Conservation (phyloP, 1,140 invertebrate genomes). For the Rhopalosiphum maidis region DNA sequence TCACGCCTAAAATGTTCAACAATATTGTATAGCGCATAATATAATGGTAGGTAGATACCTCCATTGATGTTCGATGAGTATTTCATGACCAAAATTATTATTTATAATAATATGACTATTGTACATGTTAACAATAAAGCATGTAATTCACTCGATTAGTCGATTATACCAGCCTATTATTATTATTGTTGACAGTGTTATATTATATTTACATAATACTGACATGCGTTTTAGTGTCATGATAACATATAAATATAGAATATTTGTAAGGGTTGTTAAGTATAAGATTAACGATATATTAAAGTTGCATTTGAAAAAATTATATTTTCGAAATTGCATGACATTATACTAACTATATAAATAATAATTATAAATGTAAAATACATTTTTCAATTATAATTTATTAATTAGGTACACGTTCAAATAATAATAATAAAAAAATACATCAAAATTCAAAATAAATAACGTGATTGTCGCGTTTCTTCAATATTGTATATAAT, state of each 20-base stretch:
- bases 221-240: not conserved
- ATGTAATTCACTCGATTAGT: not conserved
- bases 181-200: not conserved
- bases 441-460: not conserved
- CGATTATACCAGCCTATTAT: not conserved
- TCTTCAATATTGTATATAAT: not conserved
- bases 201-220: not conserved
- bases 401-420: not conserved
- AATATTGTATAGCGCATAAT: not conserved
- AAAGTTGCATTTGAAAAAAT: not conserved
- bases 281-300: not conserved
- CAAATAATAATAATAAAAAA: not conserved
- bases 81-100: not conserved
- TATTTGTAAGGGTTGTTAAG: not conserved
- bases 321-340: not conserved
- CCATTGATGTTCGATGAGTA: not conserved
- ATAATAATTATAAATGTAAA: not conserved
- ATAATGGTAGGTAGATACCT: not conserved
- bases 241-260: no score
- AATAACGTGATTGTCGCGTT: not conserved
- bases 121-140: not conserved
- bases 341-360: not conserved
- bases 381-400: not conserved
- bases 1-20: not conserved
- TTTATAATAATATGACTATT: not conserved